phyloP scores from a whole-genome alignment of 2,888 invertebrate species.

The Acanthococcus lagerstroemiae region DNA sequence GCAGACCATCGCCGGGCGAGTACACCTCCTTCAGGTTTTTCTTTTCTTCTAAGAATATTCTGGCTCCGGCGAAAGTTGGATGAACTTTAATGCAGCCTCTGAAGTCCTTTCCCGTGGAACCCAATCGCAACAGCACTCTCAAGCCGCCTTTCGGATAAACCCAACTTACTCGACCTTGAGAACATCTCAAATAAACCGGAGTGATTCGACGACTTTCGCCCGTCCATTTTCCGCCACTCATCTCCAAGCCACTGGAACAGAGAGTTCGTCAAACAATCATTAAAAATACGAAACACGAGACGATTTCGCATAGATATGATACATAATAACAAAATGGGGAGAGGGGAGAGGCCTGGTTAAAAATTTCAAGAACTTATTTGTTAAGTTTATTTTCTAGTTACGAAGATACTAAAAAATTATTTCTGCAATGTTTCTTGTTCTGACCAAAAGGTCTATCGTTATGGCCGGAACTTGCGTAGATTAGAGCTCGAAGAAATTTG shows the following conservation, averaged over 20 bases:
- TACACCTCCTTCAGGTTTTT: constrained; percentile 51
- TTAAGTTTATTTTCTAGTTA: no score
- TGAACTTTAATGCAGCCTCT: constrained; percentile 56
- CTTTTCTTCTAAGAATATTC: constrained; percentile 55
- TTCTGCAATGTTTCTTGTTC: no score
- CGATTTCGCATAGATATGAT: no score
- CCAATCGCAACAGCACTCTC: constrained; percentile 53
- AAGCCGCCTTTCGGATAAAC: constrained; percentile 63
- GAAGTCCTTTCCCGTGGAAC: constrained; percentile 52
- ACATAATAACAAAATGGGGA: no score
- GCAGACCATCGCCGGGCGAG: constrained; percentile 45
- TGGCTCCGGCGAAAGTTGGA: constrained; percentile 42
- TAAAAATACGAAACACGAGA: no score
- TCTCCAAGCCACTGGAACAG: constrained; percentile 51
- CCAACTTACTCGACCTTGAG: constrained; percentile 61
- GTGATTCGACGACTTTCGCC: constrained; percentile 52
- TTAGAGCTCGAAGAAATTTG: no score
- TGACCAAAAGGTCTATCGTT: no score
- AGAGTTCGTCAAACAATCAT: no score
- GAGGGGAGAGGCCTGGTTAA: no score
- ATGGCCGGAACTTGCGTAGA: no score
- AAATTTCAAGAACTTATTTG: no score
- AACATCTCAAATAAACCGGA: constrained; percentile 64
- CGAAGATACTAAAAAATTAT: no score
- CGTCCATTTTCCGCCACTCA: constrained; percentile 39